Evolutionary conservation across 1,140 invertebrate genomes (phyloP), one percentile per base, ranked within the genome.

Genomic region (Drosophila neocordata): DNA sequence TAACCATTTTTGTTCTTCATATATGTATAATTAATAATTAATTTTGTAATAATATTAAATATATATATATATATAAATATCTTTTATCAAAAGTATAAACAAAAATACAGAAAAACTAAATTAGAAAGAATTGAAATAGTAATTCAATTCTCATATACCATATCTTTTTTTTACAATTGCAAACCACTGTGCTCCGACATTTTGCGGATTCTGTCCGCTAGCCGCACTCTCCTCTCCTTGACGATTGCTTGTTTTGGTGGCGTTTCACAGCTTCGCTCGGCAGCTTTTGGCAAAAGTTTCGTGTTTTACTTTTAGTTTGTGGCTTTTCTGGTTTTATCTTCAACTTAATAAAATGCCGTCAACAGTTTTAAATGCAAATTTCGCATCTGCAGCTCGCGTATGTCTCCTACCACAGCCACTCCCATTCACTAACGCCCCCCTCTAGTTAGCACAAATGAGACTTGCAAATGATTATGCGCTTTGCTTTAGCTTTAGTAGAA

Each of bases 291-390:
- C 64, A 65, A 88, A 85, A 87, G 83, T 87, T 87, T 88, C 68
- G 82, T 87, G 82, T 88, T 87, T 87, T 87, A 87, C 82, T 87
- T 87, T 87, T 87, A 87, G 82, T 87, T 88, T 87, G 83, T 79
- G 83, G 83, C 84, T 88, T 87, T 88, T 75, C 84, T 83, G 83
- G 83, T 87, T 89, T 87, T 88, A 87, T 88, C 83, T 87, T 77
- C 83, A 87, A 87, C 83, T 87, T 87, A 87, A 87, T 87, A 87
- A 87, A 87, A 87, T 77, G 83, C 75, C 83, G 83, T 87, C 83
- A 88, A 87, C 83, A 87, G 83, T 87, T 87, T 88, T 87, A 87
- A 87, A 87, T 87, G 82, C 83, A 87, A 87, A 87, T 87, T 81
- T 88, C 63, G 73, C 83, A 82, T 60, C 52, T 84, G 80, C 70